A percentile compares a stretch with the other conserved stretches of the same genome.
Conservation (phyloP, 2,113 vertebrate genomes). For the Nymphicus hollandicus region DNA sequence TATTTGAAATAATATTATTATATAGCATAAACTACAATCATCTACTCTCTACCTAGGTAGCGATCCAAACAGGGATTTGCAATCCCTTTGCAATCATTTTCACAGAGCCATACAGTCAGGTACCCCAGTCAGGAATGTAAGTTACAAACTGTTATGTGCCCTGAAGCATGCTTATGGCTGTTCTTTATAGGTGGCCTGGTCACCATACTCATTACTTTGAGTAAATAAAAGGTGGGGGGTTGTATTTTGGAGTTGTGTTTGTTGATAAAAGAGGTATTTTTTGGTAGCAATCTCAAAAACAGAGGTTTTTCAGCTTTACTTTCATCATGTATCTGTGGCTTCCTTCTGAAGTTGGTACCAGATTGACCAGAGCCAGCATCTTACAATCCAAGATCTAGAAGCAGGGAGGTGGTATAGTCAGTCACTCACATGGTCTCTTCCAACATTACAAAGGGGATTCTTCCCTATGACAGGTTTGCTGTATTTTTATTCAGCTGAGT, state of each 20-base stretch:
- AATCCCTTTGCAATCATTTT: not conserved
- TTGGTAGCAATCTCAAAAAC: not conserved
- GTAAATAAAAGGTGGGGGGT: not conserved
- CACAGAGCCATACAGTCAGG: not conserved
- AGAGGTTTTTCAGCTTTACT: not conserved
- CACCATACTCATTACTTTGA: not conserved
- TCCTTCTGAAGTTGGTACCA: not conserved
- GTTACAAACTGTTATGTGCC: not conserved
- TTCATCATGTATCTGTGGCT: not conserved
- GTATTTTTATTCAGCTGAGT: not conserved
- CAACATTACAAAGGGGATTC: not conserved
- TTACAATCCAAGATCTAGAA: not conserved
- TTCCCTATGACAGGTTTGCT: not conserved
- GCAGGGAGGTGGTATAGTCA: not conserved
- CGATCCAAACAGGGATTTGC: slow-evolving; percentile 2
- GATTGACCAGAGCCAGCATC: not conserved
- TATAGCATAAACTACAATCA: slow-evolving; percentile 1
- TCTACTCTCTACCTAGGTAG: not conserved
- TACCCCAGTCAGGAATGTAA: not conserved
- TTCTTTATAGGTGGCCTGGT: slow-evolving; percentile 41
- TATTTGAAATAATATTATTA: slow-evolving; percentile 16
- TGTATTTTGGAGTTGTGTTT: not conserved
- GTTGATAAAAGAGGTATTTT: not conserved
- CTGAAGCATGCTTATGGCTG: not conserved
- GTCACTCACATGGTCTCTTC: not conserved